These are phyloP conservation scores for Oryzias woworae DNA, from an alignment of 2,113 vertebrate genomes.

Conservation along the genomic window DNA sequence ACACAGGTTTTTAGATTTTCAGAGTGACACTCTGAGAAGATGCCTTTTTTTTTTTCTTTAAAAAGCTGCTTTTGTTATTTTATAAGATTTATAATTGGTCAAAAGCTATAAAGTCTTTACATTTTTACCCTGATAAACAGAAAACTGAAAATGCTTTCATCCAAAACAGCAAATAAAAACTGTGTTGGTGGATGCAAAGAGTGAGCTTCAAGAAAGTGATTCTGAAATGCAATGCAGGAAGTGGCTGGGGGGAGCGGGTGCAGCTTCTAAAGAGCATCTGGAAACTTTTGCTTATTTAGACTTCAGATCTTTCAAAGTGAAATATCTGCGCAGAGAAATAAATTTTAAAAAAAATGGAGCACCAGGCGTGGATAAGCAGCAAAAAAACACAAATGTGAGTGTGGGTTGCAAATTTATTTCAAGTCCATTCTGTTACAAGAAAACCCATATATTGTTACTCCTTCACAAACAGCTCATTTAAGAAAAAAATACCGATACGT, in stretches of 20 bases:
- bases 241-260: conserved; percentile 25
- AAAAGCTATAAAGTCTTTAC: background rate
- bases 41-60: too few species aligned
- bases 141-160: conserved; percentile 5
- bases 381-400: conserved; percentile 40
- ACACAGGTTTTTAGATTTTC: too few species aligned
- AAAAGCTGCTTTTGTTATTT: too few species aligned
- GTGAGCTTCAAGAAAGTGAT: conserved; percentile 7
- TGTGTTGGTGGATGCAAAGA: background rate
- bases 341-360: background rate
- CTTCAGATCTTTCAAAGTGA: conserved; percentile 31
- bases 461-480: conserved; percentile 68
- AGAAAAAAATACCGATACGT: conserved; percentile 60
- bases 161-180: background rate
- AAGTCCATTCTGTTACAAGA: conserved; percentile 59
- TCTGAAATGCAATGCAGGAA: conserved; percentile 46
- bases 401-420: conserved; percentile 70
- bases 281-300: conserved; percentile 31
- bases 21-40: too few species aligned
- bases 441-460: conserved; percentile 53
- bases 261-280: conserved; percentile 31
- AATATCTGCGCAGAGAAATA: conserved; percentile 9
- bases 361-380: conserved; percentile 8
- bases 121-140: background rate
- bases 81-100: too few species aligned